Conservation (phyloP, 2,888 invertebrate species). For the Stenurella melanura region DNA sequence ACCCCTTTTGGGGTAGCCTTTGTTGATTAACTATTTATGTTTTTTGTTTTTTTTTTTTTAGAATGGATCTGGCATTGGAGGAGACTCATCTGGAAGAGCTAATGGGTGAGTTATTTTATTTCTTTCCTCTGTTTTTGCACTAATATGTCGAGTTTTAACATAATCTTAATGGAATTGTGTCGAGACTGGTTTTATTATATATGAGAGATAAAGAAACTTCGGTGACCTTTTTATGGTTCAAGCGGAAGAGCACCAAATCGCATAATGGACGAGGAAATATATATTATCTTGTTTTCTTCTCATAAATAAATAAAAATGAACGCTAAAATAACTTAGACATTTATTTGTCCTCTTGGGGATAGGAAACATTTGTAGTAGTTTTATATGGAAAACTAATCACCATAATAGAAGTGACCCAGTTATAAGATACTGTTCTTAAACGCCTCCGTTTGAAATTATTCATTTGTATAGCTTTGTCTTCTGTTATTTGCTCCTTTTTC, state of each 20-base stretch:
- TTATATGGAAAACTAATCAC: background rate
- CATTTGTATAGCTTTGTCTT: background rate
- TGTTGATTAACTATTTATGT: slow-evolving; percentile 75
- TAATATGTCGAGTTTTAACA: background rate
- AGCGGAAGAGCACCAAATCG: background rate
- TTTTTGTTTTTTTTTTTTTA: slow-evolving; percentile 78
- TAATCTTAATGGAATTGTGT: background rate
- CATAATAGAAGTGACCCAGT: background rate
- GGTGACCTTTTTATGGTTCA: background rate
- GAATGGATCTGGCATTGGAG: slow-evolving; percentile 89
- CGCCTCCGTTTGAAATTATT: background rate
- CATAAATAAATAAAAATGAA: background rate
- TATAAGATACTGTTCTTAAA: background rate
- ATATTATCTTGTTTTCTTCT: background rate
- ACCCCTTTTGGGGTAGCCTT: slow-evolving; percentile 70
- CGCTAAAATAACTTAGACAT: background rate
- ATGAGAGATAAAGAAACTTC: background rate
- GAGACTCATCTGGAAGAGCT: slow-evolving; percentile 85
- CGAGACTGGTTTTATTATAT: background rate
- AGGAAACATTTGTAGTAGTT: background rate
- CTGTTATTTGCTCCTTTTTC: background rate
- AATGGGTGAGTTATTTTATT: slow-evolving; percentile 77
- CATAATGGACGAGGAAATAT: background rate
- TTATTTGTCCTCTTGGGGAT: background rate
- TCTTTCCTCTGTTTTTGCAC: background rate